Base-by-base conservation (phyloP, 2,113 vertebrate species). In the Pachypanchax playfairii region DNA sequence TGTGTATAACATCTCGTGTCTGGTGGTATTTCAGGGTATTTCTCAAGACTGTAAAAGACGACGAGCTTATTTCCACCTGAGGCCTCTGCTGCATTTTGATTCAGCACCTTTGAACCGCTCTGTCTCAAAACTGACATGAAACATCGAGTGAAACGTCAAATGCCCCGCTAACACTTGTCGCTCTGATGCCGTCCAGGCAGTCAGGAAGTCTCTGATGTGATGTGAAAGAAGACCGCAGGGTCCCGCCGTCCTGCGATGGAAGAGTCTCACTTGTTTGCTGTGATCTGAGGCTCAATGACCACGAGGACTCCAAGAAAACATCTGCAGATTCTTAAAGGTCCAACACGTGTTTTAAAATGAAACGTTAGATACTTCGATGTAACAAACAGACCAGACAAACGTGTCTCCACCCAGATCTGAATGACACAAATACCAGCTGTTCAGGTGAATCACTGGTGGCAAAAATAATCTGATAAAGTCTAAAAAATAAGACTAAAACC, bases 141-240 rank as follows among this genome's bases (percentile, higher is more conserved):
- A 72, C 73, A 77, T 70, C 4, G 35, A 79, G 77, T 73, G 73
- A 72, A 36, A 74, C 57, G 73, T 80, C 85, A 82, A 68, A 72
- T 48, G 39, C 59, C 55, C 41, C 21, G 76, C 36, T 79, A 74
- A 72, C 66, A 65, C 73, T 76, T 81, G 83, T 81, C 83, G 75
- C 65, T 82, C 70, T 28, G 76, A 76, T 85, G 72, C 60, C 61
- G 52, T 64, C 70, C 38, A 51, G 67, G 55, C 68, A 22, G 55
- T 66, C 29, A 14, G 12, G 46, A 70, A 65, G 50, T 46, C 57
- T 74, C 35, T 57, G 73, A 70, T 67, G 80, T 77, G 80, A 66
- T 41, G 49, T 65, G 65, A 76, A 70, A 47, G 63, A 35, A 24
- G 25, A 35, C 59, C 22, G 57, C 39, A 10, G 74, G 65, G 64